Evolutionary conservation across 2,888 invertebrate species (phyloP).

Genomic region (Gnatocerus cornutus): DNA sequence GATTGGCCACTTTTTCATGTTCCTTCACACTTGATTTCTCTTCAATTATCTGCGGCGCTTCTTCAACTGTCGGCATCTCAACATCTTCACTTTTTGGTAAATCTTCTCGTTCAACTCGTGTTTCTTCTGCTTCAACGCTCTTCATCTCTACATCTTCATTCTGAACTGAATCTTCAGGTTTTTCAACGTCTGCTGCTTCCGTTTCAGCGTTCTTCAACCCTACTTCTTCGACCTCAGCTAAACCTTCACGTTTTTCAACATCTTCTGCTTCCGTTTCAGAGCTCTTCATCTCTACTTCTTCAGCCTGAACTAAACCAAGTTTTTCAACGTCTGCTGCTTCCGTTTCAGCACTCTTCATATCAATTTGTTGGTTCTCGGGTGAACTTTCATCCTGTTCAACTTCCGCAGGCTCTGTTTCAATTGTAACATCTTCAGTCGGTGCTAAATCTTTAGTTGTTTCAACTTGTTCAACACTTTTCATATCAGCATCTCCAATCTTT

Average conservation of each 20-base stretch:
- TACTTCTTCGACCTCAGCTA: background rate
- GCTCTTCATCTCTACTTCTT: background rate
- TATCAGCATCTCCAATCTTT: background rate
- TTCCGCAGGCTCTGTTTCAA: no score
- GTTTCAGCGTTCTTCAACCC: background rate
- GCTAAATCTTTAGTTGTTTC: slow-evolving; percentile 1
- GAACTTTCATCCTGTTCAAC: no score
- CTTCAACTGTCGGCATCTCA: background rate
- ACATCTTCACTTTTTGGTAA: background rate
- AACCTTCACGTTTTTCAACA: background rate
- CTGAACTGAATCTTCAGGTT: background rate
- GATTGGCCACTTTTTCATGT: background rate
- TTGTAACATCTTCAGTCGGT: background rate
- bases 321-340: background rate
- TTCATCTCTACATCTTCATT: no score
- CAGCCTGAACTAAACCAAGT: background rate
- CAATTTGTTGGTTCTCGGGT: no score
- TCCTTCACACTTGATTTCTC: background rate
- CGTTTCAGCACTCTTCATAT: no score
- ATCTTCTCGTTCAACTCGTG: background rate
- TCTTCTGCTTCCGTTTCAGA: background rate
- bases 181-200: background rate
- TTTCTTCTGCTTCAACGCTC: no score
- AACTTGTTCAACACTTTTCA: background rate
- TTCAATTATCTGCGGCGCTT: background rate